These are phyloP conservation scores for Scomberomorus guttatus DNA, from an alignment of 2,797 vertebrate species.

Conservation along the genomic window DNA sequence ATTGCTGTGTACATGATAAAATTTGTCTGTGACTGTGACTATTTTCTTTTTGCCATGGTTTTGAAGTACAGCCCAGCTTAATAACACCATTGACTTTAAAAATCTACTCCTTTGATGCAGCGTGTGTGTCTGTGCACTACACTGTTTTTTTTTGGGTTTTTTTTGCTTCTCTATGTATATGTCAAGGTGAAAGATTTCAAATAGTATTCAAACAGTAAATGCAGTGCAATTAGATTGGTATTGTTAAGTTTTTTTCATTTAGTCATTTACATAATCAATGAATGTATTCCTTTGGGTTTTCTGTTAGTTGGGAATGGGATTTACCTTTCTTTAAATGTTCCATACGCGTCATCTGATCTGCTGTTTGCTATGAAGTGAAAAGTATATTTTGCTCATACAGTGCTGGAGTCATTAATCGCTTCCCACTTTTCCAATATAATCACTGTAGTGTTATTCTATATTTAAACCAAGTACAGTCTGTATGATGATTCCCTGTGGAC, in stretches of 20 bases:
- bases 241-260: too few relatives aligned
- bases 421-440: slow-evolving; percentile 72
- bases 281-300: background rate
- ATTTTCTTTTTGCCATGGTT: background rate
- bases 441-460: slow-evolving; percentile 70
- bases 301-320: background rate
- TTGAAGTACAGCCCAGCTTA: background rate
- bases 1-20: background rate
- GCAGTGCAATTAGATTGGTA: background rate
- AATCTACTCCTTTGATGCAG: background rate
- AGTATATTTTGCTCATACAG: slow-evolving; percentile 28
- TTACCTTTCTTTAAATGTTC: slow-evolving; percentile 36
- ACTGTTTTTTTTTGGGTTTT: background rate
- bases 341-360: slow-evolving; percentile 35
- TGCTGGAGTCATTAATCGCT: slow-evolving; percentile 69
- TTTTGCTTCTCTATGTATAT: background rate
- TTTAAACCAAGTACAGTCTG: slow-evolving; percentile 71
- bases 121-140: background rate
- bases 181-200: background rate
- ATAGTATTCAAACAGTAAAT: background rate
- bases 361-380: slow-evolving; percentile 33
- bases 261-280: background rate
- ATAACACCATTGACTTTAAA: background rate
- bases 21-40: background rate
- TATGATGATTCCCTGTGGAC: slow-evolving; percentile 72